Percentiles rank a stretch among this genome's conserved stretches.
Evolutionary conservation across 2,113 vertebrate genomes (phyloP).

Genomic region (Oriolus oriolus): DNA sequence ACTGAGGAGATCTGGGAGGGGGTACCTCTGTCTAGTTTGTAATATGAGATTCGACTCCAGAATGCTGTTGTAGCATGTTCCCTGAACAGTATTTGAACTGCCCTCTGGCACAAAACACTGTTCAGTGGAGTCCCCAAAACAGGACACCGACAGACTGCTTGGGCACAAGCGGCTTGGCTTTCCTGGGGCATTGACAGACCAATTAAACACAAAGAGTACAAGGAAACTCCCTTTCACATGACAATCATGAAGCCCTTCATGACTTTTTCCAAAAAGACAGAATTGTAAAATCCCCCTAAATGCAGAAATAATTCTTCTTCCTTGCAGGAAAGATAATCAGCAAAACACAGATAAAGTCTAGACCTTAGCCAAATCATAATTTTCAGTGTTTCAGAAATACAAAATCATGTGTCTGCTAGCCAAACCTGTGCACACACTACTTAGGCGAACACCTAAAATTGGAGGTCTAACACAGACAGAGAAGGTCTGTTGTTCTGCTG

Average conservation of each 20-base stretch:
- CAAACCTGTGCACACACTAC: neutral
- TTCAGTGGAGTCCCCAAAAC: neutral
- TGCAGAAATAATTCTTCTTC: neutral
- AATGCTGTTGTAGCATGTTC: neutral
- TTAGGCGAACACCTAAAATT: neutral
- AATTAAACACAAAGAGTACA: neutral
- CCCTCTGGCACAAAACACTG: neutral
- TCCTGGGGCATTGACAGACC: neutral
- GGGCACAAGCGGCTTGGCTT: neutral
- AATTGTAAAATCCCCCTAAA: neutral
- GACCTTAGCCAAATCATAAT: neutral
- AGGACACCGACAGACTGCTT: rapidly evolving
- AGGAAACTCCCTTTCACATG: neutral
- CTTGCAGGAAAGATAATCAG: neutral
- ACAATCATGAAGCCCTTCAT: neutral
- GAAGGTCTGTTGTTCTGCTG: neutral
- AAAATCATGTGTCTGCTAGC: neutral
- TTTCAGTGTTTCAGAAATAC: neutral
- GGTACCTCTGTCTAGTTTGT: neutral
- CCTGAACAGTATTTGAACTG: neutral
- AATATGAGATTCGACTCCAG: rapidly evolving
- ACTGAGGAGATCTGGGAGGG: neutral
- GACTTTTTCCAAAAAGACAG: neutral
- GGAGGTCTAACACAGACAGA: neutral
- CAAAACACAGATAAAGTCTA: neutral